These are phyloP conservation scores for Phragmatobia fuliginosa DNA, from an alignment of 2,888 invertebrate species.

Conservation along the genomic window DNA sequence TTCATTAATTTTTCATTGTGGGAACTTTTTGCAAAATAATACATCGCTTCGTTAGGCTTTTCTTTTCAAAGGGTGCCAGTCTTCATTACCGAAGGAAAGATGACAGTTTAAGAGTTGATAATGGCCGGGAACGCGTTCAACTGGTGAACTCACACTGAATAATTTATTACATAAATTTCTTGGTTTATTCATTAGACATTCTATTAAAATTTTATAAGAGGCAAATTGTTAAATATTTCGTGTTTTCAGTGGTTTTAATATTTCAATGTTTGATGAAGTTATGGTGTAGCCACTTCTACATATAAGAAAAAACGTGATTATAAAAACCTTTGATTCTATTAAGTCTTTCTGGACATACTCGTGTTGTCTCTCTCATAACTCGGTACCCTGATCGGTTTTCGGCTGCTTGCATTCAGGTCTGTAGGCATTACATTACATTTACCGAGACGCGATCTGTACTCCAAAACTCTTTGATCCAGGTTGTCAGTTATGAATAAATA, in stretches of 20 bases:
- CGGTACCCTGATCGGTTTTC: too few species aligned
- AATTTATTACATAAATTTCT: conserved; percentile 51
- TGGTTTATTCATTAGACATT: conserved; percentile 43
- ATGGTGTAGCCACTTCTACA: too few species aligned
- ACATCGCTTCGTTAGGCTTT: neutral
- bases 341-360: too few species aligned
- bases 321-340: too few species aligned
- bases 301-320: too few species aligned
- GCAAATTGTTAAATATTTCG: conserved; percentile 16
- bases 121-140: conserved; percentile 49
- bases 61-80: conserved; percentile 14
- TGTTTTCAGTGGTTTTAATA: neutral
- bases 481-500: too few species aligned
- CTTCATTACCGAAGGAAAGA: conserved; percentile 27
- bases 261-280: neutral
- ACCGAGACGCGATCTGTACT: too few species aligned
- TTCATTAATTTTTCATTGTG: neutral
- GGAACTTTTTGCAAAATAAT: neutral
- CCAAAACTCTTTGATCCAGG: too few species aligned
- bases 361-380: too few species aligned
- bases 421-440: too few species aligned
- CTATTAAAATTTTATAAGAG: conserved; percentile 33
- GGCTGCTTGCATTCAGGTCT: too few species aligned
- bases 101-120: conserved; percentile 53
- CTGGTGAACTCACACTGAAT: conserved; percentile 50